Evolutionary conservation across 2,797 vertebrate species (phyloP), one percentile per base, ranked within the genome.

Genomic region (Morelia viridis): DNA sequence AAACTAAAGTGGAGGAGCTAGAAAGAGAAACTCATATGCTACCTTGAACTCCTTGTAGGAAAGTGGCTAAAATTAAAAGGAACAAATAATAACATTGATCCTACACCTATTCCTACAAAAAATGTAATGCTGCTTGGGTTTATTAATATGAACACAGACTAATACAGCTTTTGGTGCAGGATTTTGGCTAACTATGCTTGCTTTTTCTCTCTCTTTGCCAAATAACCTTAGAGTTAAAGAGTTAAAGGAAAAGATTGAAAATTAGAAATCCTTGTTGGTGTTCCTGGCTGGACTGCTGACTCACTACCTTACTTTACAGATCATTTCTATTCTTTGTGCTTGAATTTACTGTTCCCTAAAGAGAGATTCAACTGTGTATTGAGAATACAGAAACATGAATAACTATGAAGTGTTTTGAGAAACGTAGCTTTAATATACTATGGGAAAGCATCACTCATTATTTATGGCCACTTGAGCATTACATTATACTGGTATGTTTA

Each of bases 381-480:
- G 31, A 87, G 89, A 92, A 87, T 60, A 87, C 41, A 87, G 68
- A 92, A 87, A 92, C 85, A 92, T 92, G 64, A 92, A 92, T 83
- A 60, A 87, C 58, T 87, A 90, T 60, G 61, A 92, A 92, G 65
- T 90, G 65, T 90, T 92, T 62, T 87, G 68, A 90, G 65, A 92
- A 92, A 56, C 60, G 87, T 57, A 56, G 85, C 87, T 90, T 87
- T 87, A 90, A 87, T 85, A 90, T 76, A 58, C 84, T 83, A 90
- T 90, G 68, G 89, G 85, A 90, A 92, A 58, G 24, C 84, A 92
- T 62, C 58, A 62, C 84, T 80, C 89, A 90, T 92, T 92, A 83
- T 92, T 76, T 80, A 92, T 90, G 65, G 85, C 84, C 90, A 68
- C 53, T 83, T 90, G 84, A 92, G 31, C 28, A 58, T 56, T 87